Evolutionary conservation across 2,888 invertebrate genomes (phyloP).

Genomic region (Caradrina clavipalpis): DNA sequence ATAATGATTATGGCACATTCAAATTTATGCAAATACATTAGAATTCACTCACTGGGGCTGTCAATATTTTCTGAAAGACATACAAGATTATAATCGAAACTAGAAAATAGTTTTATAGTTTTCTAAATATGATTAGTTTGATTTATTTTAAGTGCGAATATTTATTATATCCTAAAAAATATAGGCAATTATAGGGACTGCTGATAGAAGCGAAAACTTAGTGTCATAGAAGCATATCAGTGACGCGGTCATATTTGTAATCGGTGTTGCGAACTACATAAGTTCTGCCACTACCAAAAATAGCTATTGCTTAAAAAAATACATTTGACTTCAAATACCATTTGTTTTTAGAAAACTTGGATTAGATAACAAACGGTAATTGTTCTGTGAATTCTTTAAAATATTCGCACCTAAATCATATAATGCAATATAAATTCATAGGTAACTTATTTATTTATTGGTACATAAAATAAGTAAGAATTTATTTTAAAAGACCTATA

Average conservation of each 20-base stretch:
- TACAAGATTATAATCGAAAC: background rate
- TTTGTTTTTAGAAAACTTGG: no score
- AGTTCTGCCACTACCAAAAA: no score
- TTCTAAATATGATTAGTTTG: no score
- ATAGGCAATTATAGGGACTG: background rate
- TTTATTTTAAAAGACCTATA: background rate
- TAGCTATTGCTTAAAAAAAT: no score
- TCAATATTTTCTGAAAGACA: background rate
- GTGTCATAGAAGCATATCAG: no score
- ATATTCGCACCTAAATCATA: background rate
- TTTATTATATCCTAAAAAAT: no score
- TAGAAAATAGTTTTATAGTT: no score
- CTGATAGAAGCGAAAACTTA: no score
- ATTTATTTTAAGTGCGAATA: background rate
- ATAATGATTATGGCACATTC: slow-evolving; percentile 43
- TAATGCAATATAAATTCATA: background rate
- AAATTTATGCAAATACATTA: slow-evolving; percentile 7
- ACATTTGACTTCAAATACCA: no score
- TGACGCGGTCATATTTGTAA: no score
- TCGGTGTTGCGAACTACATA: no score
- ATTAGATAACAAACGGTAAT: no score
- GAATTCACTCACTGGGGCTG: background rate
- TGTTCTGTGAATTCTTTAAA: background rate
- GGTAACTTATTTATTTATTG: background rate
- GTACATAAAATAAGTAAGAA: background rate